Evolutionary conservation across 2,888 invertebrate species (phyloP), one percentile per base, ranked within the genome.

Genomic region (Calliopum simillimum): DNA sequence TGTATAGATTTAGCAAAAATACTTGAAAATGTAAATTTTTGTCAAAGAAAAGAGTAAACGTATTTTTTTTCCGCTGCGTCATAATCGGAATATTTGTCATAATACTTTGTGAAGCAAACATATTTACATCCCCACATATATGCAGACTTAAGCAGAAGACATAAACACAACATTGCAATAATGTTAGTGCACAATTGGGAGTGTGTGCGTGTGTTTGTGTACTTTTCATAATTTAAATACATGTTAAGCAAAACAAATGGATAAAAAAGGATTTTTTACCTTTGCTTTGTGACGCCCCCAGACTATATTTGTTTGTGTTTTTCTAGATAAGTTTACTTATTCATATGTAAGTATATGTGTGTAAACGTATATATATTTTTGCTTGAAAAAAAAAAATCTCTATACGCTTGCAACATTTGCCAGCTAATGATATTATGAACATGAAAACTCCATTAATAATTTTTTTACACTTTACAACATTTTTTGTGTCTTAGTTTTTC

Each of bases 391-490:
- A 33, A 33, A 41, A 59, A 19, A n/a, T n/a, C n/a, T 59, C 59
- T 59, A 13, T 16, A 12, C 43, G 41, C 19, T 16, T 19, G 59
- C 43, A 59, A 13, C 43, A 43, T 59, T 59, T 69, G 43, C 43
- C 46, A 61, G 64, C 74, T 75, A 76, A 75, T 77, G 75, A 76
- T 72, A 73, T 76, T 76, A 74, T 72, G 73, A 75, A 78, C 78
- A 78, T 72, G 78, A 76, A 76, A 78, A 77, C 66, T 76, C 76
- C 77, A 78, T 78, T 78, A 75, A 74, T 77, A 76, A 73, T 23
- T 44, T 64, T 71, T 73, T 64, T 58, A 49, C 59, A 43, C 71
- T 51, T 55, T 8, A 33, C 33, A 33, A 6, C 1, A 33, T 33
- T 33, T 33, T 33, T 33, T 33, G 8, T 8, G 33, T 33, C n/a